Percentiles rank a stretch among this genome's conserved stretches.
phyloP scores from a whole-genome alignment of 1,140 invertebrate species.

The Magallana ariakensis region DNA sequence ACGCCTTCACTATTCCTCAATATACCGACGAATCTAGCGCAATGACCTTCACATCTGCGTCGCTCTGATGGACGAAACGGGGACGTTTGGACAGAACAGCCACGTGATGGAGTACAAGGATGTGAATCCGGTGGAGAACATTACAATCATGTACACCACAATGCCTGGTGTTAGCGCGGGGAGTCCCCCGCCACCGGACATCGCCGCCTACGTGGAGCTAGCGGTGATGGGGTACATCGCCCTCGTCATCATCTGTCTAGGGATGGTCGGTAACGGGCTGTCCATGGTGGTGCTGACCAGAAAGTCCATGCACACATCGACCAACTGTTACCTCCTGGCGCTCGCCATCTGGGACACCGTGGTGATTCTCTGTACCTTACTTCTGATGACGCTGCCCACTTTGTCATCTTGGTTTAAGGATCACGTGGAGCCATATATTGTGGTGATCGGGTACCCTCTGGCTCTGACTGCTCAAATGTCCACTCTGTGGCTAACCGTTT shows the following conservation, averaged over 20 bases:
- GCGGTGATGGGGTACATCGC: slow-evolving; percentile 86
- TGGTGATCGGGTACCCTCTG: slow-evolving; percentile 91
- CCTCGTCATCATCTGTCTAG: slow-evolving; percentile 89
- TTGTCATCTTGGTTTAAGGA: slow-evolving; percentile 84
- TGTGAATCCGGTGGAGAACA: not conserved
- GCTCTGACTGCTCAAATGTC: slow-evolving; percentile 93
- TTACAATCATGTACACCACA: not conserved
- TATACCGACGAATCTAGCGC: too few species aligned
- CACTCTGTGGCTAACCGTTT: slow-evolving; percentile 96
- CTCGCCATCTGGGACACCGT: slow-evolving; percentile 94
- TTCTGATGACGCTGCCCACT: slow-evolving; percentile 89
- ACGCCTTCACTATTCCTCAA: too few species aligned
- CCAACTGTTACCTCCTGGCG: slow-evolving; percentile 94
- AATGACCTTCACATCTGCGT: too few species aligned
- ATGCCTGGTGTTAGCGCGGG: not conserved
- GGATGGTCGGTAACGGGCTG: slow-evolving; percentile 93
- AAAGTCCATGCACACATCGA: slow-evolving; percentile 95
- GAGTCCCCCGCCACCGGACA: not conserved
- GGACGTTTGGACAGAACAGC: not conserved
- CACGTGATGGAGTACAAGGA: not conserved
- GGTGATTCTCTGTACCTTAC: slow-evolving; percentile 90
- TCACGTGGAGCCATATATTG: slow-evolving; percentile 88
- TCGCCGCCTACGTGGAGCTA: slow-evolving; percentile 38
- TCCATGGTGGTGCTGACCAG: slow-evolving; percentile 92
- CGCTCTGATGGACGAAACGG: not conserved